Percentiles rank a stretch among this genome's conserved stretches.
Evolutionary conservation across 2,113 vertebrate species (phyloP).

Genomic region (Cervus canadensis): DNA sequence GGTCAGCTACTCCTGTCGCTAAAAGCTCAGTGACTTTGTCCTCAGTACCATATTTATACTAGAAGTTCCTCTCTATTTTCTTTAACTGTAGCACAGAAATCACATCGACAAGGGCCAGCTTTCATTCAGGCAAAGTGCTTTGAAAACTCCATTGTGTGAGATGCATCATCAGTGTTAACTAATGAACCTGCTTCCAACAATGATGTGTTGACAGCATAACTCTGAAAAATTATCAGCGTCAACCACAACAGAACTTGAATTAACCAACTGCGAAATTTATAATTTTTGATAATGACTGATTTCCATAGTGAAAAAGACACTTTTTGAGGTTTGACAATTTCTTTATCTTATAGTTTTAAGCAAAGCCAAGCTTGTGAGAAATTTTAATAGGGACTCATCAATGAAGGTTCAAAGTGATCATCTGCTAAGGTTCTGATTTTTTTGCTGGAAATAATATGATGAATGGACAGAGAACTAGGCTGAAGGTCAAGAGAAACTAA

Average conservation of each 20-base stretch:
- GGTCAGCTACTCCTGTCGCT: background rate
- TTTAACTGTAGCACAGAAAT: background rate
- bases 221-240: background rate
- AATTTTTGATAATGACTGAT: background rate
- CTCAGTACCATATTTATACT: background rate
- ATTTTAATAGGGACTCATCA: background rate
- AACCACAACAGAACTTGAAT: background rate
- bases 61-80: background rate
- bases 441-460: background rate
- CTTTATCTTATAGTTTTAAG: background rate
- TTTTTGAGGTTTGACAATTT: background rate
- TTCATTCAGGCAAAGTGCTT: background rate
- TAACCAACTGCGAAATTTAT: background rate
- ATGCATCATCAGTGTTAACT: background rate
- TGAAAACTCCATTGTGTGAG: background rate
- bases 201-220: background rate
- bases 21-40: background rate
- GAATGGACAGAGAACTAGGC: background rate
- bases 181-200: background rate
- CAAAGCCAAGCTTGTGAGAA: background rate
- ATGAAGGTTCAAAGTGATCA: background rate
- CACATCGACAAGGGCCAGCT: background rate
- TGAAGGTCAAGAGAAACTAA: background rate
- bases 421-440: background rate
- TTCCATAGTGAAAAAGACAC: background rate